These are phyloP conservation scores for Phoeniculus purpureus DNA, from an alignment of 2,797 vertebrate species.

Conservation along the genomic window DNA sequence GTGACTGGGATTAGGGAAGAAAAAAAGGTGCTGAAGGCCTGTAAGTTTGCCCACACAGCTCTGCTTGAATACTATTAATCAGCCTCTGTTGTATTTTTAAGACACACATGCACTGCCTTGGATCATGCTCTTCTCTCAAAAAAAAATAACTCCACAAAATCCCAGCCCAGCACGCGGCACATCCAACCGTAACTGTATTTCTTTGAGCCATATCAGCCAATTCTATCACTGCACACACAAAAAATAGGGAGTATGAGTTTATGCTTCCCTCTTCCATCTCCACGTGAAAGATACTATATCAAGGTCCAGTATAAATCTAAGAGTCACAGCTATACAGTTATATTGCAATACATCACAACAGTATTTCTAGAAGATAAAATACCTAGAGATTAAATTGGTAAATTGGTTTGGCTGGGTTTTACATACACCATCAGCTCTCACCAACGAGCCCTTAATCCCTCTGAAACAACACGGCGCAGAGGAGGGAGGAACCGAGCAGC, in stretches of 20 bases:
- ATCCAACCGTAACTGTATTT: neutral
- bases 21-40: neutral
- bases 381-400: neutral
- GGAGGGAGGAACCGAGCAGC: neutral
- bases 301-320: neutral
- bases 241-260: neutral
- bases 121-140: neutral
- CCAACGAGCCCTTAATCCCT: neutral
- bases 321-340: neutral
- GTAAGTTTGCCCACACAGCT: neutral
- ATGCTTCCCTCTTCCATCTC: neutral
- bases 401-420: neutral
- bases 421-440: neutral
- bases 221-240: neutral
- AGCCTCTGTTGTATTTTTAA: neutral
- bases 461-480: neutral
- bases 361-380: neutral
- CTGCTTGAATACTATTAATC: neutral
- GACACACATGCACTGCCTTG: rapidly evolving
- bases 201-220: neutral
- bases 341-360: neutral
- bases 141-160: neutral
- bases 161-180: neutral
- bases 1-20: neutral
- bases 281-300: neutral